phyloP scores from a whole-genome alignment of 2,888 invertebrate genomes.

The Pyrocoelia pectoralis region DNA sequence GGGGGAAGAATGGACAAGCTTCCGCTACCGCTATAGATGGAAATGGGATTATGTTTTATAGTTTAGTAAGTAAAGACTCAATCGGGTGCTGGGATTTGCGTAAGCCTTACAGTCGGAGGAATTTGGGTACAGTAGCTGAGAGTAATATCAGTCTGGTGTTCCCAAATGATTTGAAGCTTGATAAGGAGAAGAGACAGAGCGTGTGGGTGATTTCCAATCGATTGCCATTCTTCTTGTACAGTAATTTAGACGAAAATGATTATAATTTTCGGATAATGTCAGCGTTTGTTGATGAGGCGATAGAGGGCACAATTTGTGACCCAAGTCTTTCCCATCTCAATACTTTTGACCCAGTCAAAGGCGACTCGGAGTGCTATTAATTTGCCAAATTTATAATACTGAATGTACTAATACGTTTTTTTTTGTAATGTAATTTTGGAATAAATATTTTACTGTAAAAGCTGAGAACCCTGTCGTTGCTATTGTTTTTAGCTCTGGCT shows the following conservation, averaged over 20 bases:
- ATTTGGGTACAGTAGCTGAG: conserved; percentile 69
- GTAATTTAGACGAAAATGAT: conserved; percentile 67
- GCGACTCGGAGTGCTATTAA: neutral
- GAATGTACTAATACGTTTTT: too few relatives aligned
- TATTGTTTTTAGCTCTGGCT: too few relatives aligned
- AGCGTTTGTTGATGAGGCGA: conserved; percentile 69
- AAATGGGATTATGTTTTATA: conserved; percentile 79
- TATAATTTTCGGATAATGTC: conserved; percentile 79
- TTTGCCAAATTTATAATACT: too few relatives aligned
- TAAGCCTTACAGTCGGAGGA: conserved; percentile 71
- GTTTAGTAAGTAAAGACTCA: conserved; percentile 78
- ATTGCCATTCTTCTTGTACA: conserved; percentile 76
- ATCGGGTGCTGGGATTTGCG: conserved; percentile 83
- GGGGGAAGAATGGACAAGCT: conserved; percentile 72
- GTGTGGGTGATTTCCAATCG: conserved; percentile 82
- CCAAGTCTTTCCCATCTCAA: conserved; percentile 57
- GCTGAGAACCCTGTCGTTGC: too few relatives aligned
- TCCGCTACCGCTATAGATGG: conserved; percentile 77
- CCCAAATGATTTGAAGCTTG: conserved; percentile 83
- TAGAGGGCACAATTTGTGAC: conserved; percentile 75
- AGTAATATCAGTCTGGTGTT: conserved; percentile 74
- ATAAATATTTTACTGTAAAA: too few relatives aligned
- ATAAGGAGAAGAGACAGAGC: conserved; percentile 71
- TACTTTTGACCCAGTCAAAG: conserved; percentile 30
- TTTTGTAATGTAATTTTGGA: too few relatives aligned